Evolutionary conservation across 2,113 vertebrate species (phyloP).

Genomic region (Pelodiscus sinensis): DNA sequence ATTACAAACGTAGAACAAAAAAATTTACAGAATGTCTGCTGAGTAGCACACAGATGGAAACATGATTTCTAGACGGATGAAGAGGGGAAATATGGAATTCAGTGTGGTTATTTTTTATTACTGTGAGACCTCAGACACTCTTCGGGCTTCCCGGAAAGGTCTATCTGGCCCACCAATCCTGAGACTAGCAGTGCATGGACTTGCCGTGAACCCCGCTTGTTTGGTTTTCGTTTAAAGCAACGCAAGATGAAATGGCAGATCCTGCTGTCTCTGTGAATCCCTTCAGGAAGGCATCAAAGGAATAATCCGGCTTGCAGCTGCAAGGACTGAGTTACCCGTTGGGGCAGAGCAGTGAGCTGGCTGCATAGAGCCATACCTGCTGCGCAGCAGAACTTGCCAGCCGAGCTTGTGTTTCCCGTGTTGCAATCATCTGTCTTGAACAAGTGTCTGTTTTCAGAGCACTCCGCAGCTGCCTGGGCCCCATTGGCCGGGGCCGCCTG

Average conservation of each 20-base stretch:
- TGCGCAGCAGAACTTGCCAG: accelerated
- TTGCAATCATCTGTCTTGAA: background rate
- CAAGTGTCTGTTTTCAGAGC: background rate
- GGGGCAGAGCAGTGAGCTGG: background rate
- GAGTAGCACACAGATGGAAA: constrained; percentile 37
- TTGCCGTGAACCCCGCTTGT: background rate
- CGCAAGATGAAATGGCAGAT: background rate
- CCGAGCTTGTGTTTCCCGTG: background rate
- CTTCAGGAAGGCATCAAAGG: background rate
- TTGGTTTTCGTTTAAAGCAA: background rate
- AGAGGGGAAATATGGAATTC: constrained; percentile 29
- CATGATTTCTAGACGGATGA: background rate
- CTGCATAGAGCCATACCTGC: background rate
- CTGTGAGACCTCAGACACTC: background rate
- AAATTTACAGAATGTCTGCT: constrained; percentile 51
- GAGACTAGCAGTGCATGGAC: background rate
- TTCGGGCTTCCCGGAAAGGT: constrained; percentile 1
- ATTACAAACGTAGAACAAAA: background rate
- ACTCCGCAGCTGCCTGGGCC: background rate
- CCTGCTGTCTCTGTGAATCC: accelerated
- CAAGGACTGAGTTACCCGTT: background rate
- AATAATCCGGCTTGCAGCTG: background rate
- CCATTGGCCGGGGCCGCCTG: background rate
- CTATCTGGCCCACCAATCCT: background rate
- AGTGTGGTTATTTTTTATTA: background rate